Conservation (phyloP, 1,140 invertebrate genomes). For the Dendrolimus punctatus region DNA sequence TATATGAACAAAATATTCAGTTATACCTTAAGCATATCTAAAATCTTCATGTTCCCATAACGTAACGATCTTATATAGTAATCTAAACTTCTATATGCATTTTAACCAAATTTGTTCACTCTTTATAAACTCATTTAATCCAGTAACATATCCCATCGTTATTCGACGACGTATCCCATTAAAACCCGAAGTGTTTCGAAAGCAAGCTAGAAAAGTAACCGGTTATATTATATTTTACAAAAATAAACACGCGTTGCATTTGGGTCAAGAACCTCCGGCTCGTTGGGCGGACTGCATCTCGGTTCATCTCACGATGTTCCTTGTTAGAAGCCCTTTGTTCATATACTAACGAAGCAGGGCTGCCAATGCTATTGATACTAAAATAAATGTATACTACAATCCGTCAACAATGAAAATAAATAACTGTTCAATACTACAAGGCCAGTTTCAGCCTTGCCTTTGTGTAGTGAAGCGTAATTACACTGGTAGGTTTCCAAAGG, state of each 20-base stretch:
- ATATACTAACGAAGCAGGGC: constrained; percentile 8
- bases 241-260: constrained; percentile 23
- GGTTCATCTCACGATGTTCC: constrained; percentile 18
- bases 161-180: neutral
- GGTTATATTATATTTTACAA: constrained; percentile 16
- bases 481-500: no score
- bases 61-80: no score
- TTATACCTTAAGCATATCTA: no score
- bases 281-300: constrained; percentile 22
- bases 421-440: constrained; percentile 2
- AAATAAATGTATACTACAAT: constrained; percentile 6
- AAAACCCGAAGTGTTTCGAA: constrained; percentile 1
- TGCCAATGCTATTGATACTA: neutral
- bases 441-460: neutral
- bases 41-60: no score
- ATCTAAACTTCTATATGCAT: no score
- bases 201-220: constrained; percentile 9
- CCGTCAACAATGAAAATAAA: neutral
- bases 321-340: constrained; percentile 20
- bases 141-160: neutral
- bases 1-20: no score
- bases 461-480: no score
- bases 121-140: no score
- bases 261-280: constrained; percentile 44
- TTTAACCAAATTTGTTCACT: no score